Evolutionary conservation across 2,888 invertebrate species (phyloP).

Genomic region (Spodoptera picta): DNA sequence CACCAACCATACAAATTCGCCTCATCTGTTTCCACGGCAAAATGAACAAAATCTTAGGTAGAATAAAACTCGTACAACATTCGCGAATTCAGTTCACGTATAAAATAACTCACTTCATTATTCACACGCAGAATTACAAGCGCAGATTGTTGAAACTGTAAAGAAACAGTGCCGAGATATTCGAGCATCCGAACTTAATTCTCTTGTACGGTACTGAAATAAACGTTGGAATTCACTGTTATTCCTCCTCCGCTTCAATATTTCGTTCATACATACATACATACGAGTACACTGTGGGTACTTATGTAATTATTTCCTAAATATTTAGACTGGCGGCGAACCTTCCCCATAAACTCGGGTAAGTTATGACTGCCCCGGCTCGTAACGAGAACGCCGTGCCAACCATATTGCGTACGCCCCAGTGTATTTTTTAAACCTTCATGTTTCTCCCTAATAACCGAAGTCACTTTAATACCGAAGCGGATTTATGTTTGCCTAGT

Average conservation of each 20-base stretch:
- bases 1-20: no score
- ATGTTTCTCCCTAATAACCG: constrained; percentile 54
- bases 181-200: constrained; percentile 30
- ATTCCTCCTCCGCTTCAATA: constrained; percentile 48
- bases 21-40: no score
- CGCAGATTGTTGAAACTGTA: constrained; percentile 22
- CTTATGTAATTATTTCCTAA: constrained; percentile 78
- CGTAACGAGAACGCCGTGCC: constrained; percentile 63
- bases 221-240: constrained; percentile 43
- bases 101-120: constrained; percentile 23
- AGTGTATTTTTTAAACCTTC: constrained; percentile 61
- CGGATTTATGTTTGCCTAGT: constrained; percentile 50
- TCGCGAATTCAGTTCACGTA: constrained; percentile 3
- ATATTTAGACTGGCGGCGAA: constrained; percentile 73
- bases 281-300: constrained; percentile 54
- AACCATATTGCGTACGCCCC: constrained; percentile 57
- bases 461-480: constrained; percentile 54
- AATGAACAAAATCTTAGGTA: no score
- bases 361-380: constrained; percentile 69
- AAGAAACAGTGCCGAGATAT: constrained; percentile 24
- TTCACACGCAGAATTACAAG: constrained; percentile 22
- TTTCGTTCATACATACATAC: constrained; percentile 47
- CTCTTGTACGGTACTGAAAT: constrained; percentile 19
- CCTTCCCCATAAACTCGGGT: constrained; percentile 71
- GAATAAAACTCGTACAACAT: no score